Evolutionary conservation across 2,797 vertebrate genomes (phyloP).

Genomic region (Synaphobranchus kaupii): DNA sequence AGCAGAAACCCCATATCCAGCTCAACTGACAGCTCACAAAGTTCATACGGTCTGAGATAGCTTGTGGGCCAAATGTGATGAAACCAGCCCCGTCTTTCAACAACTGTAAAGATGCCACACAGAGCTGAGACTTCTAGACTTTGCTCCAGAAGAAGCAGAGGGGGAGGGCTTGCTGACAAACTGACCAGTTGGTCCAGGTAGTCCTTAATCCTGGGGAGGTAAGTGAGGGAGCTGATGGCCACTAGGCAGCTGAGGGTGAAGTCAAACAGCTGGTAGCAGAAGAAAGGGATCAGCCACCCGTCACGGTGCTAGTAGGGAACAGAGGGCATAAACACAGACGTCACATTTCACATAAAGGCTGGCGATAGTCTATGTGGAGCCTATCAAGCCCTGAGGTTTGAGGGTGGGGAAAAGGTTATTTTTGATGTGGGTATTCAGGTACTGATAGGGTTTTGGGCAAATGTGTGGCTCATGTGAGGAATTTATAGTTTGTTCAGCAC

Average conservation of each 20-base stretch:
- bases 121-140: background rate
- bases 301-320: constrained; percentile 81
- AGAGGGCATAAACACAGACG: background rate
- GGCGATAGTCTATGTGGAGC: too few species aligned
- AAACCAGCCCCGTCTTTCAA: background rate
- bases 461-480: too few species aligned
- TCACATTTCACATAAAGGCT: background rate
- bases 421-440: too few species aligned
- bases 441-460: too few species aligned
- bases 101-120: background rate
- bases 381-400: too few species aligned
- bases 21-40: background rate
- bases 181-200: constrained; percentile 95
- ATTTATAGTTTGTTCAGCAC: too few species aligned
- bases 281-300: constrained; percentile 96
- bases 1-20: background rate
- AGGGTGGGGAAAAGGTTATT: too few species aligned
- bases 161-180: constrained; percentile 11
- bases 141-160: background rate
- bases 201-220: constrained; percentile 94
- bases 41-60: background rate
- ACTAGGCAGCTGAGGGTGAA: constrained; percentile 96
- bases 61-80: background rate
- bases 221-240: constrained; percentile 94
- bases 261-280: constrained; percentile 98